phyloP scores from a whole-genome alignment of 2,113 vertebrate genomes.

The Paedocypris sp. region DNA sequence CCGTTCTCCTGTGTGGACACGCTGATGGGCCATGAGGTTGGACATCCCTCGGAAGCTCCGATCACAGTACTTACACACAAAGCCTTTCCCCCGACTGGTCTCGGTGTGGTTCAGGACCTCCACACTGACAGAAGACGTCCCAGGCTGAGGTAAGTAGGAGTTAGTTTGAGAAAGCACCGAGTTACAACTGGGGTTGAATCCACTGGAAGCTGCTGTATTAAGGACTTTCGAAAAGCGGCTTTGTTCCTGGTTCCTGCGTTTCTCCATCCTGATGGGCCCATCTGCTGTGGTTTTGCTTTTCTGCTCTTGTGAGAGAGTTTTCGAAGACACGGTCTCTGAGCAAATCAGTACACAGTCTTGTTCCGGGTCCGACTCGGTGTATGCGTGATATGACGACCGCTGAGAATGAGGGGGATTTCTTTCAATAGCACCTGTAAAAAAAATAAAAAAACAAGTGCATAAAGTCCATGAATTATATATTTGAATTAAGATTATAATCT shows the following conservation, averaged over 20 bases:
- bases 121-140: background rate
- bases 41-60: conserved; percentile 52
- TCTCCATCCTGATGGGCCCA: background rate
- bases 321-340: conserved; percentile 5
- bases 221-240: conserved; percentile 7
- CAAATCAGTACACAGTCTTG: conserved; percentile 42
- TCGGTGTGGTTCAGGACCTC: conserved; percentile 14
- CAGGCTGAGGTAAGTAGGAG: conserved; percentile 2
- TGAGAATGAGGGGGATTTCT: conserved; percentile 24
- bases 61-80: conserved; percentile 49
- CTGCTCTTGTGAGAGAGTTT: background rate
- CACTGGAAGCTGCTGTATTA: background rate
- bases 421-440: conserved; percentile 18
- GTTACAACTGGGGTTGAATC: background rate
- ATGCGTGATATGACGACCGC: conserved; percentile 41
- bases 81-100: conserved; percentile 40
- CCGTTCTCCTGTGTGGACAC: conserved; percentile 59
- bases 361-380: conserved; percentile 30
- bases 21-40: conserved; percentile 53
- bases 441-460: too few species aligned
- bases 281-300: background rate
- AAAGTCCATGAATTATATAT: too few species aligned
- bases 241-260: conserved; percentile 43
- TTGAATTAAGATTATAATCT: too few species aligned
- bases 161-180: background rate